Conservation (phyloP, 2,797 vertebrate species). For the Taeniopygia guttata region DNA sequence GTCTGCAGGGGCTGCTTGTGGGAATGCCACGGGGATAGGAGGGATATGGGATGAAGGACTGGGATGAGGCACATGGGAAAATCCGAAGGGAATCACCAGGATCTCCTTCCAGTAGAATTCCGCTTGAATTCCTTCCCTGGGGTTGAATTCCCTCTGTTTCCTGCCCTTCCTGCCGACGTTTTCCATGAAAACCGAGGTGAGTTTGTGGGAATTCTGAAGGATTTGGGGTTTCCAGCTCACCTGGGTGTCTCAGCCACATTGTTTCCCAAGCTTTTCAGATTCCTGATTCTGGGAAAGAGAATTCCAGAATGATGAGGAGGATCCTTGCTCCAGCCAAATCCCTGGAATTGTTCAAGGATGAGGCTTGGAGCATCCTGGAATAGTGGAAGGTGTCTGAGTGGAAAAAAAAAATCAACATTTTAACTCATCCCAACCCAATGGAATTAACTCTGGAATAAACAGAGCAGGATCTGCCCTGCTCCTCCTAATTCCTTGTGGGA, state of each 20-base stretch:
- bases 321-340: background rate
- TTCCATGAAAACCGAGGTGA: background rate
- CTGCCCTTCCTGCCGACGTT: background rate
- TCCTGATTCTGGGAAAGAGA: background rate
- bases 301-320: background rate
- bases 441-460: background rate
- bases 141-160: background rate
- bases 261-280: background rate
- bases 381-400: accelerated
- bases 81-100: too few relatives aligned
- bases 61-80: background rate
- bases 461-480: background rate
- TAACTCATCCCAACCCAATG: background rate
- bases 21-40: background rate
- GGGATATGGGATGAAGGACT: background rate
- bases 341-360: accelerated
- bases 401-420: background rate
- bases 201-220: background rate
- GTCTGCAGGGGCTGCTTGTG: background rate
- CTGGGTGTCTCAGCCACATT: accelerated
- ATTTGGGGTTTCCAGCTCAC: background rate
- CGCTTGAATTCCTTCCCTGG: background rate
- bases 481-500: background rate
- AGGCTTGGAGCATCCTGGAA: background rate
- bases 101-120: background rate